phyloP scores from a whole-genome alignment of 2,797 vertebrate species.

The Smutsia gigantea region DNA sequence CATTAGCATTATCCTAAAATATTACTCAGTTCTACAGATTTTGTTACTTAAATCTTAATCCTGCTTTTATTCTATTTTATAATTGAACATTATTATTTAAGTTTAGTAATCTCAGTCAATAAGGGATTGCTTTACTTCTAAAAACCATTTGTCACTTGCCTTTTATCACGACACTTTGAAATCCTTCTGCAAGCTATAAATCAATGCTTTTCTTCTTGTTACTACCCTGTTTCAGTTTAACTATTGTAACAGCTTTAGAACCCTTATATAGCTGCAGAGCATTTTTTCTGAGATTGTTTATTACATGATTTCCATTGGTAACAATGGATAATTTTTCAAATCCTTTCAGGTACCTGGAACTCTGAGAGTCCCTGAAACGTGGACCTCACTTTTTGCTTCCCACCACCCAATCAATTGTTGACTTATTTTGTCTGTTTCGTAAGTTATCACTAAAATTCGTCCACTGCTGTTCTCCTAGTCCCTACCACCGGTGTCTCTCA shows the following conservation, averaged over 20 bases:
- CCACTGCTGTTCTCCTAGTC: not conserved
- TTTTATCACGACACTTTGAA: constrained; percentile 45
- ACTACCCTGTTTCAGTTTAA: constrained; percentile 27
- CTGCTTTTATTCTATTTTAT: constrained; percentile 44
- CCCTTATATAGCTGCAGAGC: not conserved
- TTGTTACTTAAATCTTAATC: constrained; percentile 54
- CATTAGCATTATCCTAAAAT: constrained; percentile 7
- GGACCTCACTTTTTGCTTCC: not conserved
- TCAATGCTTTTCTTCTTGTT: not conserved
- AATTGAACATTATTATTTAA: constrained; percentile 53
- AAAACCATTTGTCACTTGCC: constrained; percentile 43
- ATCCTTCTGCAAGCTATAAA: constrained; percentile 24
- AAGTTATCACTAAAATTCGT: not conserved
- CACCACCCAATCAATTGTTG: not conserved
- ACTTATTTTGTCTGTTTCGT: not conserved
- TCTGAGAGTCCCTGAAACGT: constrained; percentile 1
- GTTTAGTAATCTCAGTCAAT: not conserved
- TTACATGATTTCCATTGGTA: constrained; percentile 33
- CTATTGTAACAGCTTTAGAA: constrained; percentile 40
- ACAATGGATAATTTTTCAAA: constrained; percentile 1
- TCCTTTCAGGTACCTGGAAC: constrained; percentile 18
- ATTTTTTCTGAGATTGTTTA: constrained; percentile 46
- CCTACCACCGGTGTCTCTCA: not conserved
- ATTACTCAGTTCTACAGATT: not conserved
- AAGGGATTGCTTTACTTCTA: constrained; percentile 36